Evolutionary conservation across 2,797 vertebrate species (phyloP), one percentile per base, ranked within the genome.

Genomic region (Neoniphon sammara): DNA sequence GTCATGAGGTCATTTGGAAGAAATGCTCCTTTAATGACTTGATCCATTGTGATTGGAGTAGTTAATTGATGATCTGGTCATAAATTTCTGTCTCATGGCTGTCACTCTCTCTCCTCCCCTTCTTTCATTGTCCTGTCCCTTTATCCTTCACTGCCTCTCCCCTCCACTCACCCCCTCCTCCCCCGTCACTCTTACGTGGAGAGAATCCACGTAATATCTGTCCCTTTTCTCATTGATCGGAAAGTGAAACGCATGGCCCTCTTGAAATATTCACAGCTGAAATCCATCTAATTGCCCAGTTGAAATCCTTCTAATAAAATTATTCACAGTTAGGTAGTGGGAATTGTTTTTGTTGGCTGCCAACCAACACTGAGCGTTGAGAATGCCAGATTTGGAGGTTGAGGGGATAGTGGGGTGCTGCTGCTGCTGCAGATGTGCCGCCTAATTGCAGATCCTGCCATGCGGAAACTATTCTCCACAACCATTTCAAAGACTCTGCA

Each of bases 41-140:
- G 83, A 92, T 93, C 83, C 87, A 89, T 91, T 90, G 88, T 91
- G 93, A 93, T 90, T 90, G 85, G 85, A 92, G 88, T 91, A 87
- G 85, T 91, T 91, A 91, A 91, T 85, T 91, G 90, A 91, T 92
- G 91, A 92, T 92, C 86, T 84, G 84, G 85, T 89, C 83, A 86
- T 90, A 90, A 91, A 91, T 89, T 73, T 84, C 75, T 80, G 85
- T 87, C 83, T 88, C 73, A 78, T 66, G 82, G 83, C 77, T 89
- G 76, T 88, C 80, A 77, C 85, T 58, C 2, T 84, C 80, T 85
- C 87, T 91, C 82, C 83, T 34, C 0, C 81, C 81, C 31, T 79
- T 73, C 85, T 82, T 84, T 85, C 72, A 83, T 87, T 52, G 49
- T 75, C 55, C 73, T 18, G 60, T 84, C 77, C 73, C 75, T 85